phyloP scores from a whole-genome alignment of 2,113 vertebrate genomes.

The Heloderma charlesbogerti region DNA sequence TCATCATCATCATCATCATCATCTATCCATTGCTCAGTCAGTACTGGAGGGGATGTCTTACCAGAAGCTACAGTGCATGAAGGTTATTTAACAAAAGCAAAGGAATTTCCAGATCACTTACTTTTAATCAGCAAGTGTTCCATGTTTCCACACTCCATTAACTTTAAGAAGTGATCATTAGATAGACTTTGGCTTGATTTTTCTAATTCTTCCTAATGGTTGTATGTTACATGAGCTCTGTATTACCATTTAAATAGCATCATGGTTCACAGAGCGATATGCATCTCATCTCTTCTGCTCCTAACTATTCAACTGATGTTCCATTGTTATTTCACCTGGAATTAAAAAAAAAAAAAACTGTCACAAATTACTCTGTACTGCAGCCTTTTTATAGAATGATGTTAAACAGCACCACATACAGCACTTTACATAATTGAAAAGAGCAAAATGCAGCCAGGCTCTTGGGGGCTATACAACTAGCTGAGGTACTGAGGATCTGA shows the following conservation, averaged over 20 bases:
- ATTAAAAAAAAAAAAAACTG: neutral
- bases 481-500: accelerated
- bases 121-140: constrained; percentile 52
- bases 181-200: constrained; percentile 24
- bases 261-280: neutral
- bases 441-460: neutral
- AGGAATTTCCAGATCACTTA: constrained; percentile 61
- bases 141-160: constrained; percentile 54
- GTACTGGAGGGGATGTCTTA: constrained; percentile 50
- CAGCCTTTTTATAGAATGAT: neutral
- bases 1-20: neutral
- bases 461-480: constrained; percentile 7
- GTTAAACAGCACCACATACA: neutral
- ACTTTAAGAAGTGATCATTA: constrained; percentile 50
- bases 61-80: constrained; percentile 42
- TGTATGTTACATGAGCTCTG: accelerated
- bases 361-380: neutral
- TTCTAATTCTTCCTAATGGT: neutral
- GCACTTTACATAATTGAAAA: neutral
- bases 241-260: neutral
- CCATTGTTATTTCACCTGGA: neutral
- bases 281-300: neutral
- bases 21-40: constrained; percentile 48
- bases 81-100: constrained; percentile 37
- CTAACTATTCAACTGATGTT: neutral